Percentiles rank a stretch among this genome's conserved stretches.
These are phyloP conservation scores for Nemotelus nigrinus DNA, from an alignment of 2,888 invertebrate genomes.

Conservation along the genomic window DNA sequence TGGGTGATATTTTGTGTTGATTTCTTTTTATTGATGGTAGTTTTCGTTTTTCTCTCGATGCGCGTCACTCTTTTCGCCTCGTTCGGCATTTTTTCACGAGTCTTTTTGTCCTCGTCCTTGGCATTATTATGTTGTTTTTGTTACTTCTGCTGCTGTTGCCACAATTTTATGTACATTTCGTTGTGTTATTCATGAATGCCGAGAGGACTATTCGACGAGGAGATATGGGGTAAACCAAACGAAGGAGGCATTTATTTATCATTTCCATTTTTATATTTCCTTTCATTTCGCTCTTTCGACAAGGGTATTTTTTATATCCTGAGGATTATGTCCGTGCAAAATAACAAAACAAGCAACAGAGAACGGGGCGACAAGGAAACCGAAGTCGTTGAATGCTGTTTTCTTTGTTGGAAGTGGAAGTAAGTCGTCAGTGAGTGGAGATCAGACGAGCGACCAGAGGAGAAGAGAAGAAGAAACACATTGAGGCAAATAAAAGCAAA, in stretches of 20 bases:
- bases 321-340: constrained; percentile 21
- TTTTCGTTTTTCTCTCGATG: constrained; percentile 1
- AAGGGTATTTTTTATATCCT: constrained; percentile 24
- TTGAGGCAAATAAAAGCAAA: constrained; percentile 13
- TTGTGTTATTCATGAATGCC: constrained; percentile 22
- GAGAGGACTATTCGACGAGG: not conserved
- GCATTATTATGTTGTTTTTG: constrained; percentile 17
- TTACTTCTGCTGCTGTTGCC: constrained; percentile 7
- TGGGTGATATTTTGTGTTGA: constrained; percentile 45
- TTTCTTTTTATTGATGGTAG: constrained; percentile 41
- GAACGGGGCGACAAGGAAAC: not conserved
- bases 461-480: not conserved
- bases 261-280: constrained; percentile 38
- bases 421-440: not conserved
- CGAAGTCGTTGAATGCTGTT: not conserved
- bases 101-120: not conserved
- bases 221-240: not conserved
- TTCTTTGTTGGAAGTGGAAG: not conserved
- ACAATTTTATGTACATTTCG: constrained; percentile 5
- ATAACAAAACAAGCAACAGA: constrained; percentile 2
- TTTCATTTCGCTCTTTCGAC: constrained; percentile 23
- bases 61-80: not conserved
- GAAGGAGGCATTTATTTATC: constrained; percentile 32
- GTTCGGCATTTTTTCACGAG: not conserved
- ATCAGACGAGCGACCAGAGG: not conserved